Base-by-base conservation (phyloP, 2,888 invertebrate species). In the Caradrina clavipalpis region DNA sequence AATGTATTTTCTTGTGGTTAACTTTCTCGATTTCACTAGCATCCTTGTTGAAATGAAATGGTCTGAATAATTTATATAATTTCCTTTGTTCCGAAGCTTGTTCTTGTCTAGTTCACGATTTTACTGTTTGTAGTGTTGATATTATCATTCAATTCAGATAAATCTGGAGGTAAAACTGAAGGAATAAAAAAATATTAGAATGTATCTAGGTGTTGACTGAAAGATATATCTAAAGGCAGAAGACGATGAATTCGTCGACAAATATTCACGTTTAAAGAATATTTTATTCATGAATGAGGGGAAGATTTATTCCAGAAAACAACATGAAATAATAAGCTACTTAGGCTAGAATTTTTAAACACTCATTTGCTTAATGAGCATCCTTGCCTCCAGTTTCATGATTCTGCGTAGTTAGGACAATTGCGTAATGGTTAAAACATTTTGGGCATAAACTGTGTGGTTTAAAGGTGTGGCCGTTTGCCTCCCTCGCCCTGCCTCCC, bases 341-440 rank as follows among this genome's bases (percentile, higher is more conserved):
- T 55, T 31, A 26, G 45, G 47, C 53, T 54, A 45, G 45, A 59
- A 53, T 66, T 76, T 75, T 50, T 47, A 60, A 13, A 45, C 17
- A 31, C 26, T 61, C 22, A 51, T 81, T 77, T 67, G 49, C 63
- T 10, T 60, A 77, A 69, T 80, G 13, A 73, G 50, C 49, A 65
- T 59, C 57, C 26, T 55, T 22, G 53, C 53, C 62, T 78, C 17
- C 10, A 55, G 49, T 60, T 51, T 66, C 55, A 69, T 69, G 50
- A 70, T 66, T 62, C 45, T 31, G 35, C 42, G 50, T 62, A 64
- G 53, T 82, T 57, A 70, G 68, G 68, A 69, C 64, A 56, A 77
- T 84, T 86, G 71, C 78, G 78, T 81, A 82, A 80, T 78, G 65
- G 65, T 83, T 82, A 60, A 76, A 78, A 65, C 78, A 82, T 84